These are phyloP conservation scores for Callyntrura sp. DNA, from an alignment of 2,888 invertebrate species.

Conservation along the genomic window DNA sequence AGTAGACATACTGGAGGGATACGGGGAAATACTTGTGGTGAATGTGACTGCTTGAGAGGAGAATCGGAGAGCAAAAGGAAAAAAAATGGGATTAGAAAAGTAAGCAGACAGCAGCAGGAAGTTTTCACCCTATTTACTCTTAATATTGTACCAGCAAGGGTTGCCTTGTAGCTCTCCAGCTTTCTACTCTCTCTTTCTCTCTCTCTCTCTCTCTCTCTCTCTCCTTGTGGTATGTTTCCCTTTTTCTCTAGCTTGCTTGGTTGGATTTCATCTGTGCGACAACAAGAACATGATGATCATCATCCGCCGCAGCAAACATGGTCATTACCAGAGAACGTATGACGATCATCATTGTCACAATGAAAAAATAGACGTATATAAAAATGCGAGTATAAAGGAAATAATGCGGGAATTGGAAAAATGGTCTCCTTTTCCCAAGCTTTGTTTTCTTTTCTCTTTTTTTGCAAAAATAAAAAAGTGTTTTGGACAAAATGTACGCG, in stretches of 20 bases:
- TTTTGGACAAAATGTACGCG: background rate
- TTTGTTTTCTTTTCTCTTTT: slow-evolving; percentile 45
- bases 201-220: no score
- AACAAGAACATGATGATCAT: slow-evolving; percentile 41
- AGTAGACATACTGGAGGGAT: background rate
- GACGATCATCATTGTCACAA: slow-evolving; percentile 76
- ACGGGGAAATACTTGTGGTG: slow-evolving; percentile 11
- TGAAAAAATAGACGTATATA: slow-evolving; percentile 41
- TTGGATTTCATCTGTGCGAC: slow-evolving; percentile 24
- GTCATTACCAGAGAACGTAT: slow-evolving; percentile 74
- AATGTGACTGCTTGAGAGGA: background rate
- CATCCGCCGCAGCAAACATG: slow-evolving; percentile 54
- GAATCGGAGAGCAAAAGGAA: background rate
- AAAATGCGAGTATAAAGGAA: background rate
- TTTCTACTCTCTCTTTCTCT: background rate
- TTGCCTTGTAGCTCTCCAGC: background rate
- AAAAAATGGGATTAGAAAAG: slow-evolving; percentile 54
- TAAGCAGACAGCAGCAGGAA: background rate
- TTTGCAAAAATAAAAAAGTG: slow-evolving; percentile 20
- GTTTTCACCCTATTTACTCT: slow-evolving; percentile 55
- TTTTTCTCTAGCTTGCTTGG: background rate
- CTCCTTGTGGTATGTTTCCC: no score
- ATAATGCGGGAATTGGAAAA: slow-evolving; percentile 68
- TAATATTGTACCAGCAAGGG: slow-evolving; percentile 21
- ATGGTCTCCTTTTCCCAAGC: slow-evolving; percentile 61